phyloP scores from a whole-genome alignment of 2,113 vertebrate species.

The Eulemur rufifrons region DNA sequence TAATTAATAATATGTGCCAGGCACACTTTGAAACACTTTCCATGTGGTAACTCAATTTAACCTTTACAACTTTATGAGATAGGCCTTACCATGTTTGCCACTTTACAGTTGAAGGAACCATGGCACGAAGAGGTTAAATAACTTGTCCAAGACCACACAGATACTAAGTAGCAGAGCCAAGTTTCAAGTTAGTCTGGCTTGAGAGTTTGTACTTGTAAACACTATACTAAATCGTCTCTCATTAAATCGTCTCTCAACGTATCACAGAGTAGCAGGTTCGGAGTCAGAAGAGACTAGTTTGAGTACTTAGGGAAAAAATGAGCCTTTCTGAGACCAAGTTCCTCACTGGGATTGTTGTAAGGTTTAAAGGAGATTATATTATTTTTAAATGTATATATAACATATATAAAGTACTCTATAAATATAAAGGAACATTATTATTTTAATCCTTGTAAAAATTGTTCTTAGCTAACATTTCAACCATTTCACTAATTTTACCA shows the following conservation, averaged over 20 bases:
- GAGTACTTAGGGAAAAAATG: not conserved
- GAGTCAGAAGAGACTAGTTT: not conserved
- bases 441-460: slow-evolving; percentile 20
- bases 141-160: not conserved
- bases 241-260: not conserved
- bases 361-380: not conserved
- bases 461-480: not conserved
- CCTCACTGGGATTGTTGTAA: not conserved
- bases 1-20: not conserved
- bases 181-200: not conserved
- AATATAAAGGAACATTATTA: not conserved
- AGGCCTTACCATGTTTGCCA: not conserved
- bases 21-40: not conserved
- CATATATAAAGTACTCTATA: not conserved
- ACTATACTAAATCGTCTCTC: not conserved
- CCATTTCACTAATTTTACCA: slow-evolving; percentile 4
- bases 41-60: not conserved
- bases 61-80: not conserved
- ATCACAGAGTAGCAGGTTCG: not conserved
- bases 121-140: not conserved
- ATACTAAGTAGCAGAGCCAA: not conserved
- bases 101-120: not conserved
- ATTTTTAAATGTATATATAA: not conserved
- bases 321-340: not conserved
- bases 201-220: not conserved